These are phyloP conservation scores for Ectropis grisescens DNA, from an alignment of 1,140 invertebrate genomes.

Conservation along the genomic window DNA sequence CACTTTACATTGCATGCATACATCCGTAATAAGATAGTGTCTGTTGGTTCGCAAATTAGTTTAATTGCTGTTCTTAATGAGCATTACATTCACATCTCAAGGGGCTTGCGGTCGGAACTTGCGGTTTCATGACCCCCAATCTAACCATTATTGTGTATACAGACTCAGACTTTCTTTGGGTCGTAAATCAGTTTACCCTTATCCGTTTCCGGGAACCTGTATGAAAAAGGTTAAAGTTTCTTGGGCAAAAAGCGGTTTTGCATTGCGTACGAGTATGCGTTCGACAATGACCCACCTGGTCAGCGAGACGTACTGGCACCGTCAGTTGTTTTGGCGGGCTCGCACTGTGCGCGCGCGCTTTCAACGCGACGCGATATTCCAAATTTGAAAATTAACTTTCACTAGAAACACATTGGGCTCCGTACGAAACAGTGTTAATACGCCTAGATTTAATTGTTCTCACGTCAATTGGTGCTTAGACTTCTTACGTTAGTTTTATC, in stretches of 20 bases:
- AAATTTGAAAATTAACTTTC: slow-evolving; percentile 29
- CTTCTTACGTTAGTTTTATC: no score
- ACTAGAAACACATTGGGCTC: slow-evolving; percentile 5
- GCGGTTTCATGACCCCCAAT: no score
- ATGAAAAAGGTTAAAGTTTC: slow-evolving; percentile 8
- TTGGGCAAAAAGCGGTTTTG: slow-evolving; percentile 1
- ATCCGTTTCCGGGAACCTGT: slow-evolving; percentile 10
- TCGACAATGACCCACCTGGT: slow-evolving; percentile 31
- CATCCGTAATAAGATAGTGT: no score
- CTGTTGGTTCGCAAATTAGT: slow-evolving; percentile 1
- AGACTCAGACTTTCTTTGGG: no score
- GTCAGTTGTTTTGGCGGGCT: slow-evolving; percentile 53
- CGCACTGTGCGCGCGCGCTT: slow-evolving; percentile 32
- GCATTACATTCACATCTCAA: not conserved
- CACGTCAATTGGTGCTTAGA: no score
- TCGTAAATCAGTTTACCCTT: no score
- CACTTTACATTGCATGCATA: slow-evolving; percentile 4
- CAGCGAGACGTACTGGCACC: slow-evolving; percentile 45
- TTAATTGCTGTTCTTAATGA: not conserved
- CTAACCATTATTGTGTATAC: no score
- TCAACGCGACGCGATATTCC: slow-evolving; percentile 1
- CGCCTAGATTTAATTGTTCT: no score
- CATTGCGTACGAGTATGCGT: slow-evolving; percentile 19
- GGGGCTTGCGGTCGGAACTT: no score
- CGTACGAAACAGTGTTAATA: no score